Percentiles rank a stretch among this genome's conserved stretches.
Conservation (phyloP, 2,888 invertebrate species). For the Nymphalis urticae region DNA sequence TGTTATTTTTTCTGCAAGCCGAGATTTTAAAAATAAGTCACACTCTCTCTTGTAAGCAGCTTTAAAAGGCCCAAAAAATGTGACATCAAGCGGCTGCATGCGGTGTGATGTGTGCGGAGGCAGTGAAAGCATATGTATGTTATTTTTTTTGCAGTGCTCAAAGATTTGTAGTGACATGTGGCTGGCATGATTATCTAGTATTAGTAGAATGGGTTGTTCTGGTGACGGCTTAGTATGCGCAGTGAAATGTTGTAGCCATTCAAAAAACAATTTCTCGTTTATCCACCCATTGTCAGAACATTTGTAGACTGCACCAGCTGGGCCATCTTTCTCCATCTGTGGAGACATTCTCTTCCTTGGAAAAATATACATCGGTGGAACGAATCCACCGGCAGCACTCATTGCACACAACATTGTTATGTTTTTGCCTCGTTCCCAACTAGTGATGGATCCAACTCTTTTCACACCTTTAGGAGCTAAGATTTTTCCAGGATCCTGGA, state of each 20-base stretch:
- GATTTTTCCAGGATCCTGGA: slow-evolving; percentile 58
- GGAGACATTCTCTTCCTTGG: slow-evolving; percentile 59
- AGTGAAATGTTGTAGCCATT: slow-evolving; percentile 44
- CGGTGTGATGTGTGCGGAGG: slow-evolving; percentile 42
- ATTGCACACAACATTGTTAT: slow-evolving; percentile 63
- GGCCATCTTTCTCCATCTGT: slow-evolving; percentile 57
- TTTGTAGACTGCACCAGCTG: slow-evolving; percentile 51
- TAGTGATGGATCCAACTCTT: slow-evolving; percentile 59
- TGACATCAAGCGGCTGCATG: slow-evolving; percentile 42
- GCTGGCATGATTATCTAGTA: slow-evolving; percentile 41
- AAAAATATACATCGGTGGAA: slow-evolving; percentile 71
- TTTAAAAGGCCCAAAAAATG: slow-evolving; percentile 41
- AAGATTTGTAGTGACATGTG: slow-evolving; percentile 41
- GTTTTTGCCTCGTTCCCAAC: slow-evolving; percentile 56
- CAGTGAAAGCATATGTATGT: slow-evolving; percentile 41
- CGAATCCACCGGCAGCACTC: slow-evolving; percentile 54
- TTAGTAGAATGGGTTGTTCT: slow-evolving; percentile 39
- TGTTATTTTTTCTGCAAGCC: slow-evolving; percentile 42
- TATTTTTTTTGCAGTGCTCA: slow-evolving; percentile 42
- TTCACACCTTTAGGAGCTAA: slow-evolving; percentile 55
- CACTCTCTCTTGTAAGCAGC: slow-evolving; percentile 45
- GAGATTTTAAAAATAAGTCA: slow-evolving; percentile 46
- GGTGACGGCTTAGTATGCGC: slow-evolving; percentile 39
- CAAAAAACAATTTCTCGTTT: slow-evolving; percentile 44
- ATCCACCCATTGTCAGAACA: slow-evolving; percentile 48